Evolutionary conservation across 2,888 invertebrate genomes (phyloP).

Genomic region (Lathronympha strigana): DNA sequence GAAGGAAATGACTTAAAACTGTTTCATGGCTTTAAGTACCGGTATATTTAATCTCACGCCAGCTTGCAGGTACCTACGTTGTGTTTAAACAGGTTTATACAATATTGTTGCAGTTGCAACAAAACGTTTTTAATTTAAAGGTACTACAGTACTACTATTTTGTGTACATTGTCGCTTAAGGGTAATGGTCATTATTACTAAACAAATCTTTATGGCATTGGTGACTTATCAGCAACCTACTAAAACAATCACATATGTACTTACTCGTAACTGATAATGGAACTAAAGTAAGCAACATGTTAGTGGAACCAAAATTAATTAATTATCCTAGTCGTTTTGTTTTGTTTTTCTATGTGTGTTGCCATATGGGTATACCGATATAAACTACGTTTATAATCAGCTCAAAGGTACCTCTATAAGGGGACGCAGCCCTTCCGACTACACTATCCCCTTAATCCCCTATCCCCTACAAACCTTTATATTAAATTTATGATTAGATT

Average conservation of each 20-base stretch:
- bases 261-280: constrained; percentile 3
- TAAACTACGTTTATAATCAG: constrained; percentile 13
- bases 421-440: constrained; percentile 37
- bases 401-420: constrained; percentile 17
- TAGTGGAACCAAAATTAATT: not conserved
- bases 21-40: constrained; percentile 42
- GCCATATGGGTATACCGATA: constrained; percentile 12
- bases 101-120: not conserved
- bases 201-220: too few species aligned
- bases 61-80: not conserved
- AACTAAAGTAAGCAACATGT: not conserved
- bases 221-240: too few species aligned
- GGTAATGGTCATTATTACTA: too few species aligned
- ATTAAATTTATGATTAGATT: constrained; percentile 26
- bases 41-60: constrained; percentile 30
- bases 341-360: not conserved
- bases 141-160: too few species aligned
- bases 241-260: too few species aligned
- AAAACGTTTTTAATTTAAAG: too few species aligned
- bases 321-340: not conserved
- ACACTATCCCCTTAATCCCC: constrained; percentile 33
- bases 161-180: too few species aligned
- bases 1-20: constrained; percentile 41
- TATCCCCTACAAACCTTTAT: constrained; percentile 24
- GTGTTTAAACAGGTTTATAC: not conserved